Evolutionary conservation across 2,888 invertebrate genomes (phyloP), one percentile per base, ranked within the genome.

Genomic region (Geotrupes spiniger): DNA sequence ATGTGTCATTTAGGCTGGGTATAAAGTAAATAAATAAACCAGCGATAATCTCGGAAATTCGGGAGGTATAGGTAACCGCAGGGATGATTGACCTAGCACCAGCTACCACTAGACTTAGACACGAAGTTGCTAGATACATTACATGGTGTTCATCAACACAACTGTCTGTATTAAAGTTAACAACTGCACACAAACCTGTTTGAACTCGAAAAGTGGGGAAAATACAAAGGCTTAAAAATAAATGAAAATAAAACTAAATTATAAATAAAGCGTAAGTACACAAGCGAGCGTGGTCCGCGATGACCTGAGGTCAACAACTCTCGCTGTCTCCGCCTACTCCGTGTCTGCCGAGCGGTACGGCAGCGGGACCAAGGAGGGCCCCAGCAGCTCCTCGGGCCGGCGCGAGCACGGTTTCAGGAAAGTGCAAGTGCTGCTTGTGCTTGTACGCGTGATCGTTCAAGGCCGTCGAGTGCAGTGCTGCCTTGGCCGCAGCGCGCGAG

Each of bases 231-330:
- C 54, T 52, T 59, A 53, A 53, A 62, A 63, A 61, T 62, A 63
- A 62, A 62, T 54, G 55, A 63, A 63, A 63, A 61, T 63, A 63
- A 62, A 63, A 64, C 58, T 57, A 63, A 65, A 66, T 65, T 64
- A 66, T 65, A 66, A 62, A 61, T 60, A 59, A 68, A 66, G 62
- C 61, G 61, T 65, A 61, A 62, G 63, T 65, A 63, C 61, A 63
- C 56, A 53, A 63, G 65, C 61, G 61, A 68, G 69, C 64, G 65
- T 65, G 68, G 68, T 68, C 64, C 64, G 66, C 63, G 67, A 69
- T 72, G 72, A 71, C 71, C 73, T 69, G 68, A 70, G 73, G 73
- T 73, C 73, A 73, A 73, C 72, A 71, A 72, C 73, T 71, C 69
- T 69, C 69, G 65, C 65, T 67, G 68, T 71, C 69, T 69, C 71